Evolutionary conservation across 2,888 invertebrate genomes (phyloP), one percentile per base, ranked within the genome.

Genomic region (Caenorhabditis uteleia): DNA sequence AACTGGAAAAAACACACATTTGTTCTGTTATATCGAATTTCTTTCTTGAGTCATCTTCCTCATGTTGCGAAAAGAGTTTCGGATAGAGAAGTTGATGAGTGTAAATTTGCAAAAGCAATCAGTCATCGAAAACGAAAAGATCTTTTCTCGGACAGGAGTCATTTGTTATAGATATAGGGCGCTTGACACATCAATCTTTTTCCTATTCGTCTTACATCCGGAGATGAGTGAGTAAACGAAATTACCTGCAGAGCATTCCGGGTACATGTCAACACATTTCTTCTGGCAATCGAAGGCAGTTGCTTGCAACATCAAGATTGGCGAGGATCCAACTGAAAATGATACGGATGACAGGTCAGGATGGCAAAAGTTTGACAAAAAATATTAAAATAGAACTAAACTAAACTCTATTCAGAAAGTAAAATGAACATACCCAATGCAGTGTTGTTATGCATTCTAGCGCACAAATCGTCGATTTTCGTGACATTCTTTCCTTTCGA

Each of bases 401-500:
- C n/a, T n/a, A n/a, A n/a, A n/a, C n/a, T n/a, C n/a, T n/a, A n/a
- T n/a, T n/a, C n/a, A n/a, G n/a, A n/a, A n/a, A 7, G 27, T 16
- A 46, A 10, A 12, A 27, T n/a, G 7, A 16, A 54, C 54, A 43
- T 8, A 67, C 67, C 72, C 8, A 72, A 61, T 42, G 75, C 75
- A 18, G 75, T 75, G 57, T 75, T 75, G 61, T 75, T 75, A 62
- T 75, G 75, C 67, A 75, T 74, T 51, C 75, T 60, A 1, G 71
- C 75, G 57, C 75, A 75, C 40, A 75, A 43, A 29, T 71, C 67
- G 16, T 74, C 74, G 29, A 67, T 62, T 51, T 73, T 68, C 10
- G 67, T 60, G 8, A 58, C 68, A 53, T 74, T 74, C 26, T 74
- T 74, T 18, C 68, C 70, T 48, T 59, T 60, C 26, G 70, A 70